Evolutionary conservation across 1,140 invertebrate species (phyloP).

Genomic region (Heterodera schachtii): DNA sequence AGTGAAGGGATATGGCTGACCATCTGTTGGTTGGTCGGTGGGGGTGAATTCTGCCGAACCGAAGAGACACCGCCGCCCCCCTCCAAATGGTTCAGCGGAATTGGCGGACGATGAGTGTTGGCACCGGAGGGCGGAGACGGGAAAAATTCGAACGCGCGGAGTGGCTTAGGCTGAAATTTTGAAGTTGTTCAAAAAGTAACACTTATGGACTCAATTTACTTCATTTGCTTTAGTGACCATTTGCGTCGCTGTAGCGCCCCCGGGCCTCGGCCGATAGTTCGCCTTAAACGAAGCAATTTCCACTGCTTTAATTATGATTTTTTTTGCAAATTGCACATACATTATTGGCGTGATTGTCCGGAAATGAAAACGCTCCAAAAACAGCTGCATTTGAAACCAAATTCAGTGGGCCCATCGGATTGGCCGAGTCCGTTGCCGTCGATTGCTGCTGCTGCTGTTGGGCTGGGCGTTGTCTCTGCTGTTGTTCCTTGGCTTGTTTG

Average conservation of each 20-base stretch:
- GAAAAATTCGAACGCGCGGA: slow-evolving; percentile 22
- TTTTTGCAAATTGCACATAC: too few species aligned
- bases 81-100: slow-evolving; percentile 2
- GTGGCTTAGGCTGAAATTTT: slow-evolving; percentile 8
- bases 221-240: background rate
- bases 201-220: background rate
- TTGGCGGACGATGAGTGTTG: background rate
- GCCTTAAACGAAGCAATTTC: slow-evolving; percentile 8
- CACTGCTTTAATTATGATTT: slow-evolving; percentile 1
- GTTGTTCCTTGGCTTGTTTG: background rate
- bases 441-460: slow-evolving; percentile 11
- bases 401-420: background rate
- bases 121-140: background rate
- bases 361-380: slow-evolving; percentile 30
- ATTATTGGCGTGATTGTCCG: slow-evolving; percentile 17
- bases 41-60: background rate
- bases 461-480: background rate
- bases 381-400: background rate
- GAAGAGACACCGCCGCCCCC: background rate
- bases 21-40: background rate
- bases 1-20: background rate
- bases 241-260: background rate
- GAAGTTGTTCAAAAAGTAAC: background rate
- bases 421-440: background rate
- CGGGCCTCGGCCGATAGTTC: background rate